Evolutionary conservation across 2,797 vertebrate genomes (phyloP).

Genomic region (Alosa sapidissima): DNA sequence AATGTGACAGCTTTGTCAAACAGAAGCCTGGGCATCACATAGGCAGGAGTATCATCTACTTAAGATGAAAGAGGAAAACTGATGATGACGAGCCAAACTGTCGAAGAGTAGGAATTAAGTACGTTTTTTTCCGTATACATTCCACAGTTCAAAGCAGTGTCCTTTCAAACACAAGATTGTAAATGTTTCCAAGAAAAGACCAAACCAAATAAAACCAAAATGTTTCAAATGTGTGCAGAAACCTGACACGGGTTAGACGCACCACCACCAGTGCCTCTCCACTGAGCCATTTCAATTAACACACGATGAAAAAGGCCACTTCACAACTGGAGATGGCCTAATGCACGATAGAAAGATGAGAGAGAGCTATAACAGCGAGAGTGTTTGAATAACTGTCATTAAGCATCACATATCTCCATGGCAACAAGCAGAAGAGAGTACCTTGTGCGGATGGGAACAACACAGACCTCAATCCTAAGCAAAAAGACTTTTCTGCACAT

Average conservation of each 20-base stretch:
- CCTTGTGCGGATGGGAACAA: conserved; percentile 6
- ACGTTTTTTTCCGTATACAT: background rate
- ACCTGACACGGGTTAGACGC: background rate
- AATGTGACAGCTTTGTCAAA: conserved; percentile 10
- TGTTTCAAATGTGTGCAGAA: background rate
- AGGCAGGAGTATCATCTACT: background rate
- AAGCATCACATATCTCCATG: conserved; percentile 40
- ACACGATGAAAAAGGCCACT: background rate
- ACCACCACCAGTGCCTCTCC: background rate
- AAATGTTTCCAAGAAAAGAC: background rate
- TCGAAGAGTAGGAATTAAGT: background rate
- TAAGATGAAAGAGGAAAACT: conserved; percentile 1
- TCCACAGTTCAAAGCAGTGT: background rate
- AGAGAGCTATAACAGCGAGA: background rate
- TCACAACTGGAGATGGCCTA: background rate
- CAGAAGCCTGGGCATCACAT: background rate
- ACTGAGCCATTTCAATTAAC: background rate
- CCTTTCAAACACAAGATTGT: background rate
- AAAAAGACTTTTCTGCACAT: conserved; percentile 9
- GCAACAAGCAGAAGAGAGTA: conserved; percentile 40
- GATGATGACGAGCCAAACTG: background rate
- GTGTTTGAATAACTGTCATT: conserved; percentile 19
- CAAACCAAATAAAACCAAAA: background rate
- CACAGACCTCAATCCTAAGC: background rate
- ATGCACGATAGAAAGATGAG: background rate